phyloP scores from a whole-genome alignment of 2,113 vertebrate genomes.

The Salvelinus alpinus region DNA sequence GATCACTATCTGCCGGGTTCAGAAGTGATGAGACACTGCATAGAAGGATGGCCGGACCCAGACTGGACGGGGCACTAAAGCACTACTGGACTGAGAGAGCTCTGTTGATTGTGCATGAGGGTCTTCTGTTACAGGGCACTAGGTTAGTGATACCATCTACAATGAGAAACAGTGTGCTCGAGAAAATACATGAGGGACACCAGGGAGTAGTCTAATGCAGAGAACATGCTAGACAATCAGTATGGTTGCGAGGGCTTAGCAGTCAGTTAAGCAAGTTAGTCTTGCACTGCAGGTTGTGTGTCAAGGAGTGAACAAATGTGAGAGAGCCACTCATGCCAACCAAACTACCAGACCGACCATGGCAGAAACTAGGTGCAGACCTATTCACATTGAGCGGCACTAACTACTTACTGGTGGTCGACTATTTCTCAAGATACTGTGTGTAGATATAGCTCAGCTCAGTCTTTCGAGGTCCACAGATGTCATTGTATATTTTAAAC shows the following conservation, averaged over 20 bases:
- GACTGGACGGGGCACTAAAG: conserved; percentile 8
- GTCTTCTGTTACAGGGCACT: conserved; percentile 20
- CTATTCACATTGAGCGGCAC: conserved; percentile 15
- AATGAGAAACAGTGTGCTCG: conserved; percentile 23
- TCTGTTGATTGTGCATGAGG: neutral
- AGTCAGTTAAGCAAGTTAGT: conserved; percentile 8
- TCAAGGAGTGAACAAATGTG: neutral
- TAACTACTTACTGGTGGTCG: conserved; percentile 16
- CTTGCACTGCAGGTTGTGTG: conserved; percentile 16
- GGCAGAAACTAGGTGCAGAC: conserved; percentile 22
- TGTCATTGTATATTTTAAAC: conserved; percentile 26
- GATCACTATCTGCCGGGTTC: neutral
- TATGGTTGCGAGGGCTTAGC: conserved; percentile 22
- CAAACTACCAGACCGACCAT: neutral
- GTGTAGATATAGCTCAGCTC: conserved; percentile 2
- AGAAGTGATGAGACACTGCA: neutral
- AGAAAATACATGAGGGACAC: conserved; percentile 18
- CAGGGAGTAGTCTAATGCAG: conserved; percentile 20
- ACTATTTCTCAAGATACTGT: conserved; percentile 22
- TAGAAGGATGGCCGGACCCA: neutral
- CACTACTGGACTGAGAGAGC: neutral
- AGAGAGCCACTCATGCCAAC: conserved; percentile 18
- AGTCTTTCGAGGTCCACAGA: neutral
- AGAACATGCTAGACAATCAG: neutral
- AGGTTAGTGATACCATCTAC: conserved; percentile 16